Percentiles rank a stretch among this genome's conserved stretches.
Evolutionary conservation across 2,113 vertebrate genomes (phyloP).

Genomic region (Leptodactylus fuscus): DNA sequence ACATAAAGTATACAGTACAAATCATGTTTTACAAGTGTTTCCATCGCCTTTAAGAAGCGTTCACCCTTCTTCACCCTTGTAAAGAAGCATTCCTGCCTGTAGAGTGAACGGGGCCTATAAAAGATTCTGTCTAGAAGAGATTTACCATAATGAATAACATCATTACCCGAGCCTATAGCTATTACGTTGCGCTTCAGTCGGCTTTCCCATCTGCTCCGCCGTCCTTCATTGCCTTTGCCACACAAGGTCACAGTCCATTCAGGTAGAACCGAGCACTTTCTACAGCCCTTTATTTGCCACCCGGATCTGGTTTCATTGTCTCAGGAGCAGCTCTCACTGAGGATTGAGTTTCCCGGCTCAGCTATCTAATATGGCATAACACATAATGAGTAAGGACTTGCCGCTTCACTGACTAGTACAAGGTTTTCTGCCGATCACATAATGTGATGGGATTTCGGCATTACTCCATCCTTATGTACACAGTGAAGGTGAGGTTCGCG

Average conservation of each 20-base stretch:
- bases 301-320: not conserved
- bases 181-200: not conserved
- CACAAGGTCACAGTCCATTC: not conserved
- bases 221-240: not conserved
- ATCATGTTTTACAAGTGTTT: no score
- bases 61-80: no score
- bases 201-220: not conserved
- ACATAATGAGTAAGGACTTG: not conserved
- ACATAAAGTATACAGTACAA: no score
- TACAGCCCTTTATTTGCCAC: not conserved
- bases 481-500: no score
- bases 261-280: not conserved
- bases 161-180: not conserved
- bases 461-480: no score
- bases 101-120: no score
- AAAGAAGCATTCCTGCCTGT: no score
- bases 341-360: not conserved
- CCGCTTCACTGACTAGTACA: not conserved
- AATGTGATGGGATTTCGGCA: no score
- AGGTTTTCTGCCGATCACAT: not conserved
- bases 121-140: not conserved
- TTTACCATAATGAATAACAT: not conserved
- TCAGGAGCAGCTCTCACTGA: not conserved
- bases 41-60: no score
- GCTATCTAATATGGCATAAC: not conserved